Evolutionary conservation across 2,113 vertebrate genomes (phyloP).

Genomic region (Atherinomorus stipes): DNA sequence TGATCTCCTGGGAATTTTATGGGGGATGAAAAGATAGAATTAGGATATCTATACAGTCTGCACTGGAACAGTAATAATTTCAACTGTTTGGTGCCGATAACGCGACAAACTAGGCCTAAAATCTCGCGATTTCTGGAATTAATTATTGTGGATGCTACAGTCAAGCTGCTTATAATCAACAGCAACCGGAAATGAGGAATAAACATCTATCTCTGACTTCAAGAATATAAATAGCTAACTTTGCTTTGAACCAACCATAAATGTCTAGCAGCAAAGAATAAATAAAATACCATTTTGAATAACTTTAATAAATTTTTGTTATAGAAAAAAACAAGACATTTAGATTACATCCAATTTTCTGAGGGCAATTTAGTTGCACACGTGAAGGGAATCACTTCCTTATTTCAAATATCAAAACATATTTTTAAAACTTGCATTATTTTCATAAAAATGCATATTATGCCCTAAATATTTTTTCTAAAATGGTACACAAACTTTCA

Average conservation of each 20-base stretch:
- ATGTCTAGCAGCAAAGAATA: neutral
- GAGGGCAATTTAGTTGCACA: no score
- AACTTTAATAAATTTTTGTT: neutral
- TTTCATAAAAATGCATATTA: neutral
- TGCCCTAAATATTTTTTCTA: fast-evolving
- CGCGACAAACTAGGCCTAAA: conserved; percentile 10
- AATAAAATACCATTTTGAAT: neutral
- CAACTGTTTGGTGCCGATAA: neutral
- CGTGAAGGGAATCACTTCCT: no score
- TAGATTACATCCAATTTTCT: no score
- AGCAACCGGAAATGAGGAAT: neutral
- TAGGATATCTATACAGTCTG: neutral
- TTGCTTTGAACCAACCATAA: neutral
- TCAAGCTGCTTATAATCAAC: neutral
- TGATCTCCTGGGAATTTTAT: no score
- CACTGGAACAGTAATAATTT: neutral
- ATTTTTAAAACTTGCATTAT: no score
- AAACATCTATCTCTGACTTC: neutral
- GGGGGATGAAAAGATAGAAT: no score
- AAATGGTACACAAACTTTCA: fast-evolving
- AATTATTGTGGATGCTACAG: neutral
- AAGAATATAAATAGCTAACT: neutral
- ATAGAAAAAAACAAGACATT: neutral
- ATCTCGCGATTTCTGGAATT: conserved; percentile 39
- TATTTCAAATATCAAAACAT: no score